Percentiles rank a stretch among this genome's conserved stretches.
Evolutionary conservation across 2,888 invertebrate species (phyloP).

Genomic region (Aphrophora alni): DNA sequence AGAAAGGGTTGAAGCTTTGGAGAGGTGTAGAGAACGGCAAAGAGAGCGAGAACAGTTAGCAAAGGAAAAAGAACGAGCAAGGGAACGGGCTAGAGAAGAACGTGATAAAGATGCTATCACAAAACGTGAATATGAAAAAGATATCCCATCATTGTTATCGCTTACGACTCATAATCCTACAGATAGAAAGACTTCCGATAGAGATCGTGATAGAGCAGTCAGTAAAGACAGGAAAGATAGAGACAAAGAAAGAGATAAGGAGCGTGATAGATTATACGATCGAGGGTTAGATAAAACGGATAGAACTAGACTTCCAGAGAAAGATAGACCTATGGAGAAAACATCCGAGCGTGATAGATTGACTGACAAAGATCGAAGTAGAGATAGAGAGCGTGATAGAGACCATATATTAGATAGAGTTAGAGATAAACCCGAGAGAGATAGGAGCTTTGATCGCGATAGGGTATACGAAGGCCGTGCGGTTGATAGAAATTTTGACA

Average conservation of each 20-base stretch:
- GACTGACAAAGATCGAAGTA: constrained; percentile 36
- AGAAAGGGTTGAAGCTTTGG: constrained; percentile 68
- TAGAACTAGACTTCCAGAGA: constrained; percentile 28
- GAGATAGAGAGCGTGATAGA: constrained; percentile 36
- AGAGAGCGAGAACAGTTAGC: constrained; percentile 61
- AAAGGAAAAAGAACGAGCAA: constrained; percentile 56
- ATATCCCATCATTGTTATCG: constrained; percentile 24
- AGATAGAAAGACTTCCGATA: constrained; percentile 28
- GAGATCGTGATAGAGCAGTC: constrained; percentile 32
- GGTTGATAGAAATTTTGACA: constrained; percentile 46
- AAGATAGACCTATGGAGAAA: constrained; percentile 34
- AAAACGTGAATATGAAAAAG: constrained; percentile 36
- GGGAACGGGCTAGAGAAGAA: constrained; percentile 40
- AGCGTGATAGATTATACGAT: constrained; percentile 55
- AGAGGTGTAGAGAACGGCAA: constrained; percentile 69
- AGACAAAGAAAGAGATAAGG: constrained; percentile 57
- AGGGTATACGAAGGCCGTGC: constrained; percentile 39
- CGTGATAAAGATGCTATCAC: constrained; percentile 29
- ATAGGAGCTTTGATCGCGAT: constrained; percentile 42
- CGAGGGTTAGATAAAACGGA: constrained; percentile 48
- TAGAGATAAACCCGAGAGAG: constrained; percentile 41
- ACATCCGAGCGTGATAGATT: constrained; percentile 30
- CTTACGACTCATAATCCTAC: constrained; percentile 21
- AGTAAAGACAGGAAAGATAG: constrained; percentile 58
- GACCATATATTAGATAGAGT: constrained; percentile 28